Conservation (phyloP, 2,888 invertebrate genomes). For the Ecdyonurus torrentis region DNA sequence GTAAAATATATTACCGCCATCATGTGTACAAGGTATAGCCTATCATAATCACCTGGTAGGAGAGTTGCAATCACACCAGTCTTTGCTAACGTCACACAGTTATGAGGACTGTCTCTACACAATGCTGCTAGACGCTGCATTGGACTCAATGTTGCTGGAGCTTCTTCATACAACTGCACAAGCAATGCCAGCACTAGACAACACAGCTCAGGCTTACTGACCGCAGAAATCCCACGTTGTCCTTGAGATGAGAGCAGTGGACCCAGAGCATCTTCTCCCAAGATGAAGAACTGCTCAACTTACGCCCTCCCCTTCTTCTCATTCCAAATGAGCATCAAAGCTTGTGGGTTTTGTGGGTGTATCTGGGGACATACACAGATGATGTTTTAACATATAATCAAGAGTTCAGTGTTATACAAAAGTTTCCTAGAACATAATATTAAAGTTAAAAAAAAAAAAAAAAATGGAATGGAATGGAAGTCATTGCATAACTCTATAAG, state of each 20-base stretch:
- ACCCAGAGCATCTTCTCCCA: neutral
- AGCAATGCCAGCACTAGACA: conserved; percentile 35
- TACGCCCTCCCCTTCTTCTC: conserved; percentile 4
- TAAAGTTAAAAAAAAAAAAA: too few relatives aligned
- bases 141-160: neutral
- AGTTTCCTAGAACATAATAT: too few relatives aligned
- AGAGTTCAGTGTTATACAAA: too few relatives aligned
- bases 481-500: too few relatives aligned
- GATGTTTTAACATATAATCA: too few relatives aligned
- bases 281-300: neutral
- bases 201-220: conserved; percentile 41
- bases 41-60: conserved; percentile 16
- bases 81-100: conserved; percentile 27
- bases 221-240: neutral
- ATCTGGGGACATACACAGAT: too few relatives aligned
- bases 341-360: too few relatives aligned
- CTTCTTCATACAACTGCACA: conserved; percentile 33
- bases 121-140: conserved; percentile 25
- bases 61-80: conserved; percentile 25
- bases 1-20: too few relatives aligned
- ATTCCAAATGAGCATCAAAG: too few relatives aligned
- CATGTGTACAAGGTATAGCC: too few relatives aligned
- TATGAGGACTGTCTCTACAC: conserved; percentile 26
- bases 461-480: too few relatives aligned
- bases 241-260: neutral